Conservation (phyloP, 2,888 invertebrate genomes). For the Drosophila putrida region DNA sequence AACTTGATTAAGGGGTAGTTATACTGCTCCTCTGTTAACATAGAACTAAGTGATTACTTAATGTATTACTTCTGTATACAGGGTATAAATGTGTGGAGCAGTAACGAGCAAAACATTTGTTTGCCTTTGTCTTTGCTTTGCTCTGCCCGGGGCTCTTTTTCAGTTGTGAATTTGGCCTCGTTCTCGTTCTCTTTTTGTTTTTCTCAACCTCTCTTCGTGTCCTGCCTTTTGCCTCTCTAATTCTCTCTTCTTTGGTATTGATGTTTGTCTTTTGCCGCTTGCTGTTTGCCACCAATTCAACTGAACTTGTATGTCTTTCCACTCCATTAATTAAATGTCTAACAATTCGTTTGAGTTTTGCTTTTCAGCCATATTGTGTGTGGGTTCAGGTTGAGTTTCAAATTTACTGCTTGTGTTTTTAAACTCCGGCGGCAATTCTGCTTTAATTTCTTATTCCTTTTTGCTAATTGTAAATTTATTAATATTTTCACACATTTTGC, state of each 20-base stretch:
- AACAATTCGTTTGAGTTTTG: constrained; percentile 33
- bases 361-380: constrained; percentile 38
- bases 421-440: constrained; percentile 9
- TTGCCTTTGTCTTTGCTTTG: constrained; percentile 14
- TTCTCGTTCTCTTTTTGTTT: constrained; percentile 28
- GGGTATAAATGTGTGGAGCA: constrained; percentile 13
- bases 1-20: background rate
- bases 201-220: constrained; percentile 16
- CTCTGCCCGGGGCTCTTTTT: constrained; percentile 17
- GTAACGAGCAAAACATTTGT: background rate
- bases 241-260: constrained; percentile 19
- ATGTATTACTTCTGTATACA: background rate
- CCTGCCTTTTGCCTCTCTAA: constrained; percentile 4
- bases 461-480: constrained; percentile 34
- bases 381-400: constrained; percentile 33
- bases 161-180: constrained; percentile 18
- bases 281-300: constrained; percentile 52
- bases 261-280: constrained; percentile 62
- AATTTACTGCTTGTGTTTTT: constrained; percentile 30
- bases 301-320: constrained; percentile 53
- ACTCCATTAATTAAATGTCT: constrained; percentile 69
- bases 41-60: too few species aligned
- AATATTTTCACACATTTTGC: constrained; percentile 23
- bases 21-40: too few species aligned
- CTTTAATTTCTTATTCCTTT: constrained; percentile 3